Evolutionary conservation across 2,888 invertebrate genomes (phyloP).

Genomic region (Zygothrica quintamaculata): DNA sequence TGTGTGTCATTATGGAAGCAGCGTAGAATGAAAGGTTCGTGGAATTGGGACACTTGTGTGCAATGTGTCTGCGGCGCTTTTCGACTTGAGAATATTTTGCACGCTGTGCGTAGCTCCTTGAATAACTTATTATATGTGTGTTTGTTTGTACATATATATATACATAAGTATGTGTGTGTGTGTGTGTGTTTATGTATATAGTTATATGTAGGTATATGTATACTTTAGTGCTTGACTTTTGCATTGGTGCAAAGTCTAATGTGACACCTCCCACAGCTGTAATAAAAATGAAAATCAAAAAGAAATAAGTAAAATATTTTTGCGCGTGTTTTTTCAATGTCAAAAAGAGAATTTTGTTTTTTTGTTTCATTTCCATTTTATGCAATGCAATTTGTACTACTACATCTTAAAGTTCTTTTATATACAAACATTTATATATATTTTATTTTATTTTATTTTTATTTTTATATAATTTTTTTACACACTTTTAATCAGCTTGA

Average conservation of each 20-base stretch:
- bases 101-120: not conserved
- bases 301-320: conserved; percentile 12
- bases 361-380: not conserved
- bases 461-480: not conserved
- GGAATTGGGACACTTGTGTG: conserved; percentile 84
- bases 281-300: conserved; percentile 10
- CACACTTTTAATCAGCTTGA: conserved; percentile 2
- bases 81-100: conserved; percentile 12
- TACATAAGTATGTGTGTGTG: not conserved
- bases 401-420: no score
- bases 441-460: not conserved
- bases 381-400: no score
- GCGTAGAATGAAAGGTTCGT: conserved; percentile 81
- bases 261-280: no score
- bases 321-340: conserved; percentile 63
- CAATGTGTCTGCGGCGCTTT: conserved; percentile 65
- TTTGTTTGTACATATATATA: no score
- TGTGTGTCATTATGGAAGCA: conserved; percentile 60
- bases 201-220: no score
- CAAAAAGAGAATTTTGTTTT: conserved; percentile 45
- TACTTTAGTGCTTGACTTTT: conserved; percentile 2
- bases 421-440: conserved; percentile 21
- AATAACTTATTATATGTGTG: not conserved
- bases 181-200: conserved; percentile 1
- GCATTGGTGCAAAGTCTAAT: conserved; percentile 20